A percentile compares a stretch with the other conserved stretches of the same genome.
Evolutionary conservation across 1,140 invertebrate species (phyloP).

Genomic region (Hypsibius dujardini): DNA sequence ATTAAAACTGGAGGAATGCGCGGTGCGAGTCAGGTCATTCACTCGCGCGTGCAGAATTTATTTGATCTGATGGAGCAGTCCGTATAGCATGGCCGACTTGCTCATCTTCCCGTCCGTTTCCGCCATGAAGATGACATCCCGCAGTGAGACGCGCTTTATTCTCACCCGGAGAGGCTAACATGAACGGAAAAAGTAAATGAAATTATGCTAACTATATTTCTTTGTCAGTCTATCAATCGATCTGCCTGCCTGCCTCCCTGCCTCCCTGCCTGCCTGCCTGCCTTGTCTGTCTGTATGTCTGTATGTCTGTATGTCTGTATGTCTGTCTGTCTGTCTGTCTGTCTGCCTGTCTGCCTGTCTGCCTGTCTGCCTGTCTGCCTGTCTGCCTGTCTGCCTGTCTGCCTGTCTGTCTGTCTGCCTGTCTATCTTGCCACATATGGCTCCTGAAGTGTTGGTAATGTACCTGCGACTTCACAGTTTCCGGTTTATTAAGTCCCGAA

Average conservation of each 20-base stretch:
- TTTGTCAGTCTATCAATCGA: background rate
- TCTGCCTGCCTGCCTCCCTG: background rate
- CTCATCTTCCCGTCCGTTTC: conserved; percentile 5
- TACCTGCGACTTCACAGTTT: no score
- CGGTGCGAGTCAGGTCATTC: no score
- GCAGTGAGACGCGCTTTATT: background rate
- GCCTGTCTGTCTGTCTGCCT: background rate
- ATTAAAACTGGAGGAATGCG: no score
- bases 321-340: no score
- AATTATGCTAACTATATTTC: background rate
- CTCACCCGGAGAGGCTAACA: background rate
- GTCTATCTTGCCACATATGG: no score
- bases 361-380: background rate
- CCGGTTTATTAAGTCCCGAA: no score
- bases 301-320: background rate
- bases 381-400: background rate
- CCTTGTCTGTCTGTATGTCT: no score
- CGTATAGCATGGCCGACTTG: background rate
- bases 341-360: background rate
- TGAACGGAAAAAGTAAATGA: background rate
- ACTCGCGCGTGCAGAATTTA: background rate
- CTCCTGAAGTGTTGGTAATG: no score
- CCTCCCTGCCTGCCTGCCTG: background rate
- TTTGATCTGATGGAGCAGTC: conserved; percentile 18
- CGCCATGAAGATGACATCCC: conserved; percentile 9